A percentile compares a stretch with the other conserved stretches of the same genome.
Conservation (phyloP, 1,140 invertebrate genomes). For the Lepidurus apus region DNA sequence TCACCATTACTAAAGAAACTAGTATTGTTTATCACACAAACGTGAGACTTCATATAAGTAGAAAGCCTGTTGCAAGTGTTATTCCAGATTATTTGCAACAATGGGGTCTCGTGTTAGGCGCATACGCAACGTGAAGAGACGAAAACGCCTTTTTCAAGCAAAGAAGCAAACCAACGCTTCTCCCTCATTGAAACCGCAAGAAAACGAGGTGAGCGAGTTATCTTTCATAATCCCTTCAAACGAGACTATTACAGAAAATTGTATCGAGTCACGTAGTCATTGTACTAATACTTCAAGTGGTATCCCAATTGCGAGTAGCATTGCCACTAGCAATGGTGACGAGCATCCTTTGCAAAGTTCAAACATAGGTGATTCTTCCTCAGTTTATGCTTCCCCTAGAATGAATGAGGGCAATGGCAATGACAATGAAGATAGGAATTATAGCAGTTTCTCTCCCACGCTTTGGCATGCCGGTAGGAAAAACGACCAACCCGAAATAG, state of each 20-base stretch:
- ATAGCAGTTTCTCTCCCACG: neutral
- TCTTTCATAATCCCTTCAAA: neutral
- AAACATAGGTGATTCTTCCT: neutral
- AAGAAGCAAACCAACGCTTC: neutral
- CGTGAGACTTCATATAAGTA: neutral
- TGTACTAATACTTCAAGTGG: too few relatives aligned
- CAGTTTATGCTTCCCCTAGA: neutral
- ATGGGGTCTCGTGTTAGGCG: neutral
- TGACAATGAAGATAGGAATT: too few relatives aligned
- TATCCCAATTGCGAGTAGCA: neutral
- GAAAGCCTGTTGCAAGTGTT: neutral
- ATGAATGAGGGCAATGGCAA: neutral
- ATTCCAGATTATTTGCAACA: neutral
- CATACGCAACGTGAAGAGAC: neutral
- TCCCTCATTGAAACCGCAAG: neutral
- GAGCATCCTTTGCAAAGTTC: neutral
- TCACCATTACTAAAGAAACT: neutral
- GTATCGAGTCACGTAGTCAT: neutral
- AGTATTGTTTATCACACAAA: neutral
- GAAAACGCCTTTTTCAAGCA: neutral
- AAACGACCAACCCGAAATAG: neutral
- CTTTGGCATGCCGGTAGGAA: neutral
- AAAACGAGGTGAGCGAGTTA: slow-evolving; percentile 1
- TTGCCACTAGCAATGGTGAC: neutral
- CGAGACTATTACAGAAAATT: neutral